Base-by-base conservation (phyloP, 2,797 vertebrate species). In the Enteromius fasciolatus region DNA sequence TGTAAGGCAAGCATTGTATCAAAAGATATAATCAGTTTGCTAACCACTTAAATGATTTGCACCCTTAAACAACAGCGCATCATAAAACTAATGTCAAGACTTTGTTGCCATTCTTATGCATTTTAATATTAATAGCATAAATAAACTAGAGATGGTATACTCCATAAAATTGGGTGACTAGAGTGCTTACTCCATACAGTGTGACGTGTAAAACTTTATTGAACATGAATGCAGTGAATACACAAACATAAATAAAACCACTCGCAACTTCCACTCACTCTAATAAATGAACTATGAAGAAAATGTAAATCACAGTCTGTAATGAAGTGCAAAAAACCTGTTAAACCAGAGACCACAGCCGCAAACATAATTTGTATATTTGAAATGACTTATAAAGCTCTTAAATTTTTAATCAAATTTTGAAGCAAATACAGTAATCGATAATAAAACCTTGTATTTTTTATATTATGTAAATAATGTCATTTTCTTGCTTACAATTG, bases 401-500 rank as follows among this genome's bases (percentile, higher is more conserved):
- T 50, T 50, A 10, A 14, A 25, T 36, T 52, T 68, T 52, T 57
- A 12, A 76, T 28, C 4, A 23, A 41, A 28, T 11, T 39, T 44
- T 41, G 33, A 23, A 69, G 44, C 25, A 68, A 52, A 77, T 23
- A 75, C 15, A 41, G 57, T 20, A 50, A 67, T 20, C 23, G 46
- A 39, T 54, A 23, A 80, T 52, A 39, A 80, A 80, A 39, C 14
- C 9, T 50, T 50, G n/a, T 76, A 17, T 20, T 50, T 72, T 70
- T 77, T 94, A 93, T 78, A 82, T 85, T 76, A 89, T 90, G 87
- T 89, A 91, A 89, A 94, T 92, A 89, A 92, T 91, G 91, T 91
- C 86, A 68, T 80, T 93, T 92, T 91, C 92, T 92, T 93, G 91
- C 91, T 92, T 94, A 94, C 93, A 94, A 94, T 94, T 93, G 92